phyloP scores from a whole-genome alignment of 2,888 invertebrate species.

The Himalopsyche anomala region DNA sequence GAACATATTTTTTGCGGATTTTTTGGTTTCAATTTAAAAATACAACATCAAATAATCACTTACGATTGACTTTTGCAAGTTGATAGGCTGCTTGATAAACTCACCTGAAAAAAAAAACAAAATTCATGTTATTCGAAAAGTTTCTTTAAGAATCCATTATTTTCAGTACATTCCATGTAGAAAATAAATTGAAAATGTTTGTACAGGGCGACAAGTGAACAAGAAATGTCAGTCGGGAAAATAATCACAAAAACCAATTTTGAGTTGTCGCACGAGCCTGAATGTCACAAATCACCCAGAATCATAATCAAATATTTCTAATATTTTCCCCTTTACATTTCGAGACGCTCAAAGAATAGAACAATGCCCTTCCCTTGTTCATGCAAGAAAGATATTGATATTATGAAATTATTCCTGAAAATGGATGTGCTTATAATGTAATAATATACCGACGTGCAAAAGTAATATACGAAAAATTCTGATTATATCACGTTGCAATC shows the following conservation, averaged over 20 bases:
- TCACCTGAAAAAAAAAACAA: slow-evolving; percentile 39
- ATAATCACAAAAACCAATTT: slow-evolving; percentile 43
- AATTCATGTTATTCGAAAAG: neutral
- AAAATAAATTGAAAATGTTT: slow-evolving; percentile 37
- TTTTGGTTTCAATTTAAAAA: neutral
- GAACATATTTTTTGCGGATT: no score
- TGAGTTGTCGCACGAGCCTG: slow-evolving; percentile 29
- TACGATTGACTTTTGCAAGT: neutral
- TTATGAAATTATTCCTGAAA: slow-evolving; percentile 19
- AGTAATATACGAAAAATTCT: neutral
- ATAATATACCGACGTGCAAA: neutral
- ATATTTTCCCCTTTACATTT: slow-evolving; percentile 27
- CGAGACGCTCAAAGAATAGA: neutral
- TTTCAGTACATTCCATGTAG: neutral
- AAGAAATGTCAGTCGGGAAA: slow-evolving; percentile 25
- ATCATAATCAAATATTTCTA: slow-evolving; percentile 41
- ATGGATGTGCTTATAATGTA: neutral
- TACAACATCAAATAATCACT: neutral
- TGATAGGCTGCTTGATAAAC: slow-evolving; percentile 29
- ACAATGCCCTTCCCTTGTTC: neutral
- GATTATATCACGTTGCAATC: neutral
- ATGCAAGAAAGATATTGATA: neutral
- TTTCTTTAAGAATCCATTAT: neutral
- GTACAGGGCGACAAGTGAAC: slow-evolving; percentile 10
- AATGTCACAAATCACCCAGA: slow-evolving; percentile 32